Conservation (phyloP, 2,888 invertebrate species). For the Neoaliturus tenellus region DNA sequence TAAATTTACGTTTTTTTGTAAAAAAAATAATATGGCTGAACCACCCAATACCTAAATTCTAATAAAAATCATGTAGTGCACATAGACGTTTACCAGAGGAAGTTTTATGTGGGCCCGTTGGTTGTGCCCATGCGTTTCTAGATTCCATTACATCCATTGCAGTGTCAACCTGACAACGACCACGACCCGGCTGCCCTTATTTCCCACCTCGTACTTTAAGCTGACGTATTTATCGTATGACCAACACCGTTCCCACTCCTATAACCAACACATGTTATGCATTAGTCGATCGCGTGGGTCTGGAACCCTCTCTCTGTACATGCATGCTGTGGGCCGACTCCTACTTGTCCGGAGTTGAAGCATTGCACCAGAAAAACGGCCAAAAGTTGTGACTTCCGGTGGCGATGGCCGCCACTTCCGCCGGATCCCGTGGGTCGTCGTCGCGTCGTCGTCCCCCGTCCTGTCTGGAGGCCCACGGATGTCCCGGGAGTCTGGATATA, state of each 20-base stretch:
- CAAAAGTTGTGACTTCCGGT: conserved; percentile 27
- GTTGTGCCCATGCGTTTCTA: too few species aligned
- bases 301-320: not conserved
- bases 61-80: too few species aligned
- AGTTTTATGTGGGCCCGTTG: too few species aligned
- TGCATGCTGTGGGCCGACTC: not conserved
- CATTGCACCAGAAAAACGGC: conserved; percentile 3
- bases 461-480: conserved; percentile 31
- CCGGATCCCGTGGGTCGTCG: conserved; percentile 12
- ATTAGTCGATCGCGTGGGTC: not conserved
- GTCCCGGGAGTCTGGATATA: not conserved
- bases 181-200: too few species aligned
- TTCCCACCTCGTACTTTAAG: too few species aligned
- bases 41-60: too few species aligned
- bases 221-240: too few species aligned
- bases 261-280: not conserved
- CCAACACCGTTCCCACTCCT: not conserved
- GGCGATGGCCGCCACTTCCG: conserved; percentile 3
- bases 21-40: too few species aligned
- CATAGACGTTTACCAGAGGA: too few species aligned
- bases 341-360: not conserved
- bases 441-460: not conserved
- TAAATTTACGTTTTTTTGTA: too few species aligned
- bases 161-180: too few species aligned
- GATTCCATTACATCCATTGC: too few species aligned